These are phyloP conservation scores for Serrognathus titanus DNA, from an alignment of 2,888 invertebrate species.

Conservation along the genomic window DNA sequence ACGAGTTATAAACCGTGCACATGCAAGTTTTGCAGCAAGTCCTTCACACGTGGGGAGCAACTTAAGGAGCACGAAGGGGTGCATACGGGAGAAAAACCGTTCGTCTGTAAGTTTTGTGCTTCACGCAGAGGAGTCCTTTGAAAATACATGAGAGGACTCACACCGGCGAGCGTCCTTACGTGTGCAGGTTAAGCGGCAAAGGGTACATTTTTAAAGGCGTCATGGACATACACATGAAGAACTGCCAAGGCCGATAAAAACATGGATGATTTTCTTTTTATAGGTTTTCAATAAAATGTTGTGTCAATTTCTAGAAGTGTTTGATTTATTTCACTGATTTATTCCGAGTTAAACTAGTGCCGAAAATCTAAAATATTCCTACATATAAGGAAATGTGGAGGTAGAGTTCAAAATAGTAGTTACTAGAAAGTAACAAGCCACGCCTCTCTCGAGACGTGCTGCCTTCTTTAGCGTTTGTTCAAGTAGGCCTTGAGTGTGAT, in stretches of 20 bases:
- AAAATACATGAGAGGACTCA: constrained; percentile 64
- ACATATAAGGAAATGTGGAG: too few species aligned
- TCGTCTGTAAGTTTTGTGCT: constrained; percentile 57
- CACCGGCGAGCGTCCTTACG: constrained; percentile 60
- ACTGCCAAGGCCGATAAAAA: constrained; percentile 26
- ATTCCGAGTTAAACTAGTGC: too few species aligned
- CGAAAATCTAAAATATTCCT: too few species aligned
- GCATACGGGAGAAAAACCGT: constrained; percentile 45
- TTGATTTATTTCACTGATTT: too few species aligned
- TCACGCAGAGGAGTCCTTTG: constrained; percentile 61
- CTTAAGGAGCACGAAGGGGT: constrained; percentile 44
- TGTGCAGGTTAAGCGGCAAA: constrained; percentile 57
- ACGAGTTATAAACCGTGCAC: constrained; percentile 44
- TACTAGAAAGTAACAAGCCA: too few species aligned
- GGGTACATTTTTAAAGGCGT: constrained; percentile 62
- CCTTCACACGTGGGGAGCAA: constrained; percentile 43
- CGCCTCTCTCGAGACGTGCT: too few species aligned
- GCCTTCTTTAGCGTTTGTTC: too few species aligned
- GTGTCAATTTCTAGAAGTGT: too few species aligned
- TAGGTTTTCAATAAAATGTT: too few species aligned
- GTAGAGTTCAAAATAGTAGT: too few species aligned
- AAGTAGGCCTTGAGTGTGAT: too few species aligned
- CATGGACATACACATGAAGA: constrained; percentile 60
- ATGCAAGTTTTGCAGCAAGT: constrained; percentile 43
- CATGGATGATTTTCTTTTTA: too few species aligned